Base-by-base conservation (phyloP, 2,888 invertebrate genomes). In the Campaea margaritaria region DNA sequence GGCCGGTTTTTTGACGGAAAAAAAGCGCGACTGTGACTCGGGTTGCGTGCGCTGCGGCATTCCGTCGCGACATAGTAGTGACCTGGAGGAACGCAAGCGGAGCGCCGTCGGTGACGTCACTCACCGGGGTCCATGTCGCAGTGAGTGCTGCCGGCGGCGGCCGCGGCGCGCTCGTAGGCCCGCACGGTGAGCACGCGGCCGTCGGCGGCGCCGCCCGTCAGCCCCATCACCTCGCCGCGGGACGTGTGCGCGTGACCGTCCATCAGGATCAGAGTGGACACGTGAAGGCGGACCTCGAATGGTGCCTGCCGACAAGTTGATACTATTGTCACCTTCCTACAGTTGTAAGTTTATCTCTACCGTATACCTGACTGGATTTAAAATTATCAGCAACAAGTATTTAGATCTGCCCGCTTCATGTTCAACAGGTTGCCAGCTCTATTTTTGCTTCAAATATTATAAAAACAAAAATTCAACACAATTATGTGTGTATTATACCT, bases 121-220 rank as follows among this genome's bases (percentile, higher is more conserved):
- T 67, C 64, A 95, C 95, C 94, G 0, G 96, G 96, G 73, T 96
- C 96, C 96, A 96, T 96, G 70, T 96, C 96, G 80, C 96, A 96
- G 85, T 95, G 95, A 54, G 95, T 95, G 53, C 94, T 93, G 53
- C 94, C 94, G 27, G 93, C 93, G 15, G 94, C 91, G 66, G 95
- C 96, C 54, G 91, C 89, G 70, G 95, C 96, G 0, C 95, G 94
- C 13, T 94, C 89, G 76, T 96, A 96, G 2, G 76, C 79, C 16
- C 70, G 53, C 12, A 83, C 65, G 11, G 67, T 61, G 45, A 85
- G 64, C 13, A 52, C 62, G 81, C 34, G 53, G 7, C 47, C 43
- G 13, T 13, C 51, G 1, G 81, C 72, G 50, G 75, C 64, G 3
- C 96, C 96, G 13, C 96, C 96, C 62, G 95, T 80, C 68, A 96